Evolutionary conservation across 2,888 invertebrate genomes (phyloP), one percentile per base, ranked within the genome.

Genomic region (Athalia circularis): DNA sequence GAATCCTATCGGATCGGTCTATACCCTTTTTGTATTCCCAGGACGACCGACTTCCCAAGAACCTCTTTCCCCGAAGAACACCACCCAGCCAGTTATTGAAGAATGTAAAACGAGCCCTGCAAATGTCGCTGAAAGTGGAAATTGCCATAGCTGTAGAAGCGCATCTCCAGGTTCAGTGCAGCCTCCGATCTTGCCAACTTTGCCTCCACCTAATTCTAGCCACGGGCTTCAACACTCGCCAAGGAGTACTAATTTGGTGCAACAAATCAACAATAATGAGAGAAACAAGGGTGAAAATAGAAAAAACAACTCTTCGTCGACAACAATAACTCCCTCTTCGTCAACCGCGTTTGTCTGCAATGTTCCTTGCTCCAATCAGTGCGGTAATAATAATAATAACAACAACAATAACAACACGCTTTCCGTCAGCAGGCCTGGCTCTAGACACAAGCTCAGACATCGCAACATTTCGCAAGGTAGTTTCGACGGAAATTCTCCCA

Each of bases 381-480:
- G 88, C 77, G 85, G 87, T 52, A 88, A 88, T 61, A 72, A 59
- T 59, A 72, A 47, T 77, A 76, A 77, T 57, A 81, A 80, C 78
- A 80, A 76, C 54, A 80, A 65, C 62, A 81, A 70, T 77, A 82
- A 80, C 74, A 79, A 79, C 64, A 88, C 86, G 0, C 80, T 89
- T 15, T 86, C 85, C 45, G 83, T 86, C 9, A 85, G 87, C 81
- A 86, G 90, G 64, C 87, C 90, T 0, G 87, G 87, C 11, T 88
- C 88, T 6, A 85, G 90, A 65, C 90, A 90, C 84, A 90, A 90
- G 80, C 83, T 91, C 29, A 89, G 90, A 77, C 89, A 91, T 80
- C 91, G 91, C 81, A 91, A 91, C 79, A 90, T 91, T 15, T 91
- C 90, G 29, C 91, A 91, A 82, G 90, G 91, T 68, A 91, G 91